phyloP scores from a whole-genome alignment of 2,888 invertebrate species.

The Strigamia transsilvanica region DNA sequence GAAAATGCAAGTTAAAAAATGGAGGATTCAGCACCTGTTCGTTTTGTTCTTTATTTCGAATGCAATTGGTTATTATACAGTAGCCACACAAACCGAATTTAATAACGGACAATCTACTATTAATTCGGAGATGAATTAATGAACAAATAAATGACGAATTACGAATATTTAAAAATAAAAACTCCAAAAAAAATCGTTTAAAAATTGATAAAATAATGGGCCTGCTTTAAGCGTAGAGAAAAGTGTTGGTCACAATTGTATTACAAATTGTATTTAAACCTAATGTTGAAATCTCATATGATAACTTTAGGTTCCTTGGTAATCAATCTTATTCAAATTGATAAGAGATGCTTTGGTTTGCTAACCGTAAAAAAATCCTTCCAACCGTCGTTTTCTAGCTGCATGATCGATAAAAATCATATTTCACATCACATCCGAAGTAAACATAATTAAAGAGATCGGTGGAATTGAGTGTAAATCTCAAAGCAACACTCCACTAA shows the following conservation, averaged over 20 bases:
- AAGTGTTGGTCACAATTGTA: background rate
- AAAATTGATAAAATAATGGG: background rate
- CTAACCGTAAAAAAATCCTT: background rate
- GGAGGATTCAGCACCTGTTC: conserved; percentile 41
- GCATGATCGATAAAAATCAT: conserved; percentile 41
- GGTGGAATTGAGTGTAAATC: background rate
- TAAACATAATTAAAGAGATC: background rate
- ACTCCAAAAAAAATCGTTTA: background rate
- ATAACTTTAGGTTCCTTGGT: background rate
- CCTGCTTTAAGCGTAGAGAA: background rate
- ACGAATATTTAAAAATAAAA: no score
- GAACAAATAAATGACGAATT: background rate
- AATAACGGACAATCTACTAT: background rate
- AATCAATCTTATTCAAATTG: conserved; percentile 9
- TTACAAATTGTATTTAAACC: background rate
- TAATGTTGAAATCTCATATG: background rate
- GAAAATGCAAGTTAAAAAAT: background rate
- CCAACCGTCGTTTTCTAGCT: background rate
- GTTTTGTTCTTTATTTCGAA: conserved; percentile 29
- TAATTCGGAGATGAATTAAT: background rate
- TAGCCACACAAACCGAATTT: background rate
- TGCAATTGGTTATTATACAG: background rate
- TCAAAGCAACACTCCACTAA: background rate
- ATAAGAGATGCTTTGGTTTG: conserved; percentile 37
- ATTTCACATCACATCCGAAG: conserved; percentile 1